A percentile compares a stretch with the other conserved stretches of the same genome.
These are phyloP conservation scores for Lasioglossum lativentre DNA, from an alignment of 2,888 invertebrate species.

Conservation along the genomic window DNA sequence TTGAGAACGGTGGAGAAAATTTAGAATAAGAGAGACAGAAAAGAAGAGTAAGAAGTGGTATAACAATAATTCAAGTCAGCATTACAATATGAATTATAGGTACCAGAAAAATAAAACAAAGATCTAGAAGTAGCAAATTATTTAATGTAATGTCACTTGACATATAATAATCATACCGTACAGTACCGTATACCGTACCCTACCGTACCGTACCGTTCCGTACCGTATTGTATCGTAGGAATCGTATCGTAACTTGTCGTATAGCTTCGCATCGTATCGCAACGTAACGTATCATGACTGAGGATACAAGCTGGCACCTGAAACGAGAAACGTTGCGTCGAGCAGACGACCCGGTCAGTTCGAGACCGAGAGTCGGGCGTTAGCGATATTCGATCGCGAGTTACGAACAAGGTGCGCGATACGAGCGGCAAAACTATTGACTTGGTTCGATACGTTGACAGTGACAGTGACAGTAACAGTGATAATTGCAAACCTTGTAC, in stretches of 20 bases:
- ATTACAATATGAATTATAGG: not conserved
- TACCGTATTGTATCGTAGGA: not conserved
- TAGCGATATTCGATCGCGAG: constrained; percentile 6
- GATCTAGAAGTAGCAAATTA: no score
- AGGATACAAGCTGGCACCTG: constrained; percentile 36
- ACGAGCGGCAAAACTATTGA: not conserved
- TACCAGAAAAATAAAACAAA: not conserved
- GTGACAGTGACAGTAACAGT: not conserved
- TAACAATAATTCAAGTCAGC: not conserved
- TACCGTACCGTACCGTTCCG: no score
- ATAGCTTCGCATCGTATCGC: constrained; percentile 15
- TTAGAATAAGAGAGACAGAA: not conserved
- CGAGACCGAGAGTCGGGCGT: constrained; percentile 18
- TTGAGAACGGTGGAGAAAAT: not conserved
- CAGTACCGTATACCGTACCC: no score
- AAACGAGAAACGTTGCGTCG: constrained; percentile 34
- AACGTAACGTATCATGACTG: constrained; percentile 42
- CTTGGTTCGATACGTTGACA: not conserved
- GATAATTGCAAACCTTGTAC: not conserved
- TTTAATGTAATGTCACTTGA: no score
- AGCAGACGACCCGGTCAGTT: constrained; percentile 37
- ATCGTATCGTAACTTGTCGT: not conserved
- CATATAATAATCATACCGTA: no score
- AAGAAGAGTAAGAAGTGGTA: not conserved
- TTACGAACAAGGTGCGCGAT: not conserved